Base-by-base conservation (phyloP, 2,797 vertebrate genomes). In the Taeniopygia guttata region DNA sequence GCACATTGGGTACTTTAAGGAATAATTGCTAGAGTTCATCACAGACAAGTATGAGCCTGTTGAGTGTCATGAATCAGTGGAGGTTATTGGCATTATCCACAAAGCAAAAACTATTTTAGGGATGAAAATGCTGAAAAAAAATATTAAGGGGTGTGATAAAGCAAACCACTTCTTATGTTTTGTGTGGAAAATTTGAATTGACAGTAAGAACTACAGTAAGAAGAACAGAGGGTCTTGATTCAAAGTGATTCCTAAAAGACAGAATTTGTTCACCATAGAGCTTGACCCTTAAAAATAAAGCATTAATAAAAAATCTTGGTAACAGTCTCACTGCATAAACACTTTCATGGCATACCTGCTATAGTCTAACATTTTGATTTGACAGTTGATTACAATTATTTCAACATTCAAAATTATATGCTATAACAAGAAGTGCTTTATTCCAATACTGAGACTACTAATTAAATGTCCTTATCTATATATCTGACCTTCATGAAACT, bases 381-480 rank as follows among this genome's bases (percentile, higher is more conserved):
- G 67, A 86, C 38, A 79, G 43, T 25, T 75, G 43, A 76, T 93
- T 75, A 78, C 26, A 59, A 66, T 86, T 63, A 86, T 84, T 94
- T 84, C 76, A 92, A 69, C 51, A 90, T 69, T 56, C 49, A 66
- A 86, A 94, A 76, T 62, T n/a, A 79, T 32, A 69, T 2, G 27
- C 40, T 86, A 3, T 62, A 93, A 89, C n/a, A 94, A 80, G 55
- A 93, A 91, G 40, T 91, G 64, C 46, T 92, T 49, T 89, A 81
- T 87, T 92, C 45, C 74, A 73, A 62, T 81, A 85, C 55, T 78
- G 84, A 84, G 66, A 58, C 63, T 87, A 91, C 55, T 56, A 85
- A 83, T 86, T 84, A 92, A 88, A 63, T 20, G 7, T 56, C 42
- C 67, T 52, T 90, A 89, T 56, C 85, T 94, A 48, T 62, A 74